phyloP scores from a whole-genome alignment of 2,113 vertebrate genomes.

The Forbesichthys agassizii region DNA sequence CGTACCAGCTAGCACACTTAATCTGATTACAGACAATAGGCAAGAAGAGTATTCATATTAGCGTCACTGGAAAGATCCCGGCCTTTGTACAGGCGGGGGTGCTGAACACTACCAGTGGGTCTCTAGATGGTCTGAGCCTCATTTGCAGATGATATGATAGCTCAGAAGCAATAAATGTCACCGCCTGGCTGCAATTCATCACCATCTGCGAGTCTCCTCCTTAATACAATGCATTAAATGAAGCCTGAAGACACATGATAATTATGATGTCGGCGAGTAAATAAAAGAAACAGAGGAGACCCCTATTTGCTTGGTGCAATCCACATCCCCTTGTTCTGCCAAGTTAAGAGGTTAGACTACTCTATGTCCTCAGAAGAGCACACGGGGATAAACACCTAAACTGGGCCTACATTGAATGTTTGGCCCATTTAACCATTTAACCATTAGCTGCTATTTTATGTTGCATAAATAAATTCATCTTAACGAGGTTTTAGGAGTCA shows the following conservation, averaged over 20 bases:
- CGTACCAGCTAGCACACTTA: neutral
- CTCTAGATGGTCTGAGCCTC: constrained; percentile 61
- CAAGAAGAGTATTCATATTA: neutral
- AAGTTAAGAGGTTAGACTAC: too few relatives aligned
- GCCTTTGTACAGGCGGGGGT: constrained; percentile 26
- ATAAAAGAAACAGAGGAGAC: constrained; percentile 8
- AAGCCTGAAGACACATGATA: constrained; percentile 44
- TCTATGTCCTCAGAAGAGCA: neutral
- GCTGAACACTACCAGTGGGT: constrained; percentile 44
- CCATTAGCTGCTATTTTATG: neutral
- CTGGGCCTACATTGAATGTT: neutral
- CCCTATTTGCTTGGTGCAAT: neutral
- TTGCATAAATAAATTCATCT: constrained; percentile 6
- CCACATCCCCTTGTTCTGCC: too few relatives aligned
- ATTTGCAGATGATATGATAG: constrained; percentile 76
- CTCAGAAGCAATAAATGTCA: constrained; percentile 76
- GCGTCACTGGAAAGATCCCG: constrained; percentile 32
- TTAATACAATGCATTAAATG: constrained; percentile 53
- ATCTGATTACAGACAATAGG: constrained; percentile 5
- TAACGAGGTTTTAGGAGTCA: constrained; percentile 16
- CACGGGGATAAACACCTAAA: neutral
- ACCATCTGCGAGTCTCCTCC: constrained; percentile 59
- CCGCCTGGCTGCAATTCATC: constrained; percentile 64
- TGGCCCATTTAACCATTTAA: constrained; percentile 12
- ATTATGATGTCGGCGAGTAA: constrained; percentile 38